Evolutionary conservation across 1,140 invertebrate species (phyloP), one percentile per base, ranked within the genome.

Genomic region (Drosophila pseudoobscura): DNA sequence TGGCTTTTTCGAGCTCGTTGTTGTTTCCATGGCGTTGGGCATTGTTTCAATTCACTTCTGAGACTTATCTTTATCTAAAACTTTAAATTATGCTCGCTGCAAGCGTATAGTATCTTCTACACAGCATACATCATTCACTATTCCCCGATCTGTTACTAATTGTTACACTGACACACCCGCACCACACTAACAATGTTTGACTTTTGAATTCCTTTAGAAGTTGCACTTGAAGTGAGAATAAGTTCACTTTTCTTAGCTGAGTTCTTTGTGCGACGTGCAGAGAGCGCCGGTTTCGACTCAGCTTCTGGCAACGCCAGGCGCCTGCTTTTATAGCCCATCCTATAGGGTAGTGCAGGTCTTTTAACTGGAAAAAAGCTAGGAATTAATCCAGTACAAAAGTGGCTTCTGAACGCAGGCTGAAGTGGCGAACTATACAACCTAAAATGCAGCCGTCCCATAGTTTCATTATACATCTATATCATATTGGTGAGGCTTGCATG

Each of bases 1-100:
- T 50, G 82, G 78, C 64, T 82, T 87, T 54, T 87, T 82, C 46
- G 78, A 56, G 31, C 70, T 85, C 29, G 52, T 49, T 69, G 72
- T 69, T 45, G 61, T 60, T 60, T 88, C 82, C 78, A 53, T 66
- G 45, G 59, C 74, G 57, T 87, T 80, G 41, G 72, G 75, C 75
- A 75, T 85, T 74, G 35, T 20, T 65, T 17, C n/a, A 39, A 26
- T 31, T 59, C 52, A 50, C 41, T 43, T 59, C 31, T 49, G n/a
- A 17, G 17, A 20, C 49, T 45, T 13, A 39, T 1, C 11, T 13
- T 5, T 39, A 39, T 3, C 9, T 11, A 11, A 11, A 35, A 9
- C 31, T 39, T 39, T 39, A 39, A 13, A 39, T 2, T 13, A 13
- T 39, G 35, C 35, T 39, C 35, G 0, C 4, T 4, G 1, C 35